Base-by-base conservation (phyloP, 2,113 vertebrate species). In the Cephalopholis sonnerati region DNA sequence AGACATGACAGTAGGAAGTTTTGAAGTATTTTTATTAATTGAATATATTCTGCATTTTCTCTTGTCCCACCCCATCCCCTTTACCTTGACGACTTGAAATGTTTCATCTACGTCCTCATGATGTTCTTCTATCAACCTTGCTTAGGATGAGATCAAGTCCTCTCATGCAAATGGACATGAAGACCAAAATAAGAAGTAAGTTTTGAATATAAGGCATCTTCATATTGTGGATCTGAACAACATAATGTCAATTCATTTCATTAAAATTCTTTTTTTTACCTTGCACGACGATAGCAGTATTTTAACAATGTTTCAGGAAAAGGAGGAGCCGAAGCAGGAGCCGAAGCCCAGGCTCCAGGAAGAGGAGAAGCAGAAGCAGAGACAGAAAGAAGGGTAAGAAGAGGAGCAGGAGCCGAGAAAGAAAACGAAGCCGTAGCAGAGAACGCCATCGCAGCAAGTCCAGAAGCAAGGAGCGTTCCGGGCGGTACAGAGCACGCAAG, bases 111-210 rank as follows among this genome's bases (percentile, higher is more conserved):
- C 97, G 96, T 97, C 97, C 97, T 99, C 97, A 99, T 95, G 98
- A 98, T 99, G 97, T 99, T 99, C 97, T 99, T 98, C 98, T 99
- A 97, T 99, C 97, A 96, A 99, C 97, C 97, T 96, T 98, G 97
- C 97, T 98, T 98, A 99, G 98, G 98, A 99, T 97, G 98, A 99
- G 97, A 97, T 97, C 97, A 99, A 99, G 96, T 95, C 98, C 96
- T 98, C 97, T 97, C 98, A 97, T 98, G 97, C 98, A 94, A 99
- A 99, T 80, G 98, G 98, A 94, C 97, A 99, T 12, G 97, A 99
- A 89, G 97, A 98, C 82, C 97, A 97, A 91, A 97, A 94, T 95
- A 98, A 97, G 94, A 99, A 99, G 98, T 99, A 93, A 97, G 98
- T 96, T 41, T 61, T 46, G 0, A 17, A 59, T 7, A 27, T 50